Evolutionary conservation across 2,113 vertebrate species (phyloP), one percentile per base, ranked within the genome.

Genomic region (Dasypus novemcinctus): DNA sequence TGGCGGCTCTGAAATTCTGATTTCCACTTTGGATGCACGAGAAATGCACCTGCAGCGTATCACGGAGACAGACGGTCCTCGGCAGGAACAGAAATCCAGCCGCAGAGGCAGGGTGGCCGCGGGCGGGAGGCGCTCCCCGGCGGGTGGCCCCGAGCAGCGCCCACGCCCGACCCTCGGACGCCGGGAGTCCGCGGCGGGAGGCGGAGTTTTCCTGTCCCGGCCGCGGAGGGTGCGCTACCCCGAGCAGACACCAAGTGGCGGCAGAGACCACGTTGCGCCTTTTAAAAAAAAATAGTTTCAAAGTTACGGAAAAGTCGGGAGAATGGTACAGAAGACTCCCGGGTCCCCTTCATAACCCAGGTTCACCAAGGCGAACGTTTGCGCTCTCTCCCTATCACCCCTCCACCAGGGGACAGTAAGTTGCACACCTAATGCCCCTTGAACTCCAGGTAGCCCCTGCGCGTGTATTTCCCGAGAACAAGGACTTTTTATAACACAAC

Each of bases 201-300:
- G 57, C 17, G 52, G 52, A 36, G 75, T 66, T 63, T 12, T 7
- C 72, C 59, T 6, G 41, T 33, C 23, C 23, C 17, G 4, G 68
- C 41, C 49, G 13, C 1, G 31, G 17, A 92, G 29, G 85, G 3
- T n/a, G 93, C 33, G 21, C 13, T 57, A 27, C 38, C 41, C 0
- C 0, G 3, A 3, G 3, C 0, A 10, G 38, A 96, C 96, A 76
- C 88, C 8, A 85, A 94, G 93, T 0, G 96, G 68, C 7, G 66
- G 74, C 94, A 94, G 91, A 97, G 94, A 96, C 97, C 94, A 61
- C 41, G 33, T 1, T 82, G 27, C 86, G n/a, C 23, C 3, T 43
- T 43, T 49, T 49, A 49, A 31, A 29, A 46, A 15, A 14, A 66
- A 74, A 4, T 87, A 21, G 12, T 63, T 89, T 72, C 27, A 23